phyloP scores from a whole-genome alignment of 1,140 invertebrate genomes.

The Limonius californicus region DNA sequence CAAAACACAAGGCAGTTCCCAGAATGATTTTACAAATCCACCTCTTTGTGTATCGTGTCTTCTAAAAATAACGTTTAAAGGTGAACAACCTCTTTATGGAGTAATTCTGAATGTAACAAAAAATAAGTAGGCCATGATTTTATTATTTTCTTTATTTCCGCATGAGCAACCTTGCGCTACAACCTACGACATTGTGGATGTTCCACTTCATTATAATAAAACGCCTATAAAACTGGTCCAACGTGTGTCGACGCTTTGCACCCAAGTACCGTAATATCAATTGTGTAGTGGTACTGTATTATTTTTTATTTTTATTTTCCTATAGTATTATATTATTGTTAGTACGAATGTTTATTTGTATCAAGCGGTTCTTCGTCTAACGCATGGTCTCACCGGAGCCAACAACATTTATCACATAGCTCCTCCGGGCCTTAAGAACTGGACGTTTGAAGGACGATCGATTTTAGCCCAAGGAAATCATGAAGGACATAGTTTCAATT shows the following conservation, averaged over 20 bases:
- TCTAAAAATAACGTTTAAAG: too few relatives aligned
- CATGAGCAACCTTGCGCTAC: constrained; percentile 3
- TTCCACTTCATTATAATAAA: constrained; percentile 1
- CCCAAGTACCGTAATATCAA: constrained; percentile 13
- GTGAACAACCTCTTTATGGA: too few relatives aligned
- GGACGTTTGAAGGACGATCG: too few relatives aligned
- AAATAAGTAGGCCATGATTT: constrained; percentile 3
- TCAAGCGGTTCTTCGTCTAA: background rate
- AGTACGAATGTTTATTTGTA: background rate
- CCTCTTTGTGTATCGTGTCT: too few relatives aligned
- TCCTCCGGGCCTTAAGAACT: too few relatives aligned
- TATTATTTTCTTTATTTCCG: constrained; percentile 1
- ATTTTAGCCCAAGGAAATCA: too few relatives aligned
- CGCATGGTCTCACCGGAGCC: too few relatives aligned
- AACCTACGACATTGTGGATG: background rate
- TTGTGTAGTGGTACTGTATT: constrained; percentile 5
- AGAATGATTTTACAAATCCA: too few relatives aligned
- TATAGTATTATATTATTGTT: constrained; percentile 7
- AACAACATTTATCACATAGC: too few relatives aligned
- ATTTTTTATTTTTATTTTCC: constrained; percentile 4
- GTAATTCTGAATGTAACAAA: too few relatives aligned
- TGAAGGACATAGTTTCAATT: too few relatives aligned
- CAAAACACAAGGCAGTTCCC: too few relatives aligned
- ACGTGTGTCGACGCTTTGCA: background rate
- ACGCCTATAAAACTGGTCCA: background rate